Evolutionary conservation across 2,113 vertebrate species (phyloP).

Genomic region (Xyrauchen texanus): DNA sequence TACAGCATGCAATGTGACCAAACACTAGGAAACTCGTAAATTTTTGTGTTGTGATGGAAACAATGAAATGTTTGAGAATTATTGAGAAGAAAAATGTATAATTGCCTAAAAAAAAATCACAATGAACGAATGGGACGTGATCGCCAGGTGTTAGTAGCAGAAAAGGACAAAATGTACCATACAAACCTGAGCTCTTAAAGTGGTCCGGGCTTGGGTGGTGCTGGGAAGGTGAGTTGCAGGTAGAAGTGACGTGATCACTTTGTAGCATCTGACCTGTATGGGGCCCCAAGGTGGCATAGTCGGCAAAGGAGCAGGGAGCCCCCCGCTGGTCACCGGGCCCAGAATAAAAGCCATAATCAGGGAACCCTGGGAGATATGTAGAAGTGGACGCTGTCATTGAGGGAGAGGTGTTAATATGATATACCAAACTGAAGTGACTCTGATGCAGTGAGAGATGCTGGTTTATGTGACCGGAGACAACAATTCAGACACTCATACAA

Average conservation of each 20-base stretch:
- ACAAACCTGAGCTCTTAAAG: conserved; percentile 90
- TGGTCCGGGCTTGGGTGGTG: conserved; percentile 83
- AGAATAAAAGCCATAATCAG: conserved; percentile 87
- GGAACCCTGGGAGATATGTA: conserved; percentile 78
- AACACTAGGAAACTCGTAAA: no score
- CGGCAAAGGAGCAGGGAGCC: conserved; percentile 83
- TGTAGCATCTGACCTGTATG: conserved; percentile 85
- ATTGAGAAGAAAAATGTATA: no score
- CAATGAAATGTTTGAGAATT: no score
- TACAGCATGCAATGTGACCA: neutral
- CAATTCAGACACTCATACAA: neutral
- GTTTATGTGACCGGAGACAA: conserved; percentile 18
- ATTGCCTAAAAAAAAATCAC: neutral
- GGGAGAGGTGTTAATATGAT: conserved; percentile 66
- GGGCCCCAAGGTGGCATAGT: conserved; percentile 85
- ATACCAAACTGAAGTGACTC: conserved; percentile 66
- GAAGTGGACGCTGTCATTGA: conserved; percentile 74
- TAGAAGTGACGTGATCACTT: conserved; percentile 85
- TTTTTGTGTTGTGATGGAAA: no score
- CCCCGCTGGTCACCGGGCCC: conserved; percentile 83
- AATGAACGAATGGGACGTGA: neutral
- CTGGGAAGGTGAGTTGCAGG: conserved; percentile 79
- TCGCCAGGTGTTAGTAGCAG: no score
- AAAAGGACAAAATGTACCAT: conserved; percentile 60
- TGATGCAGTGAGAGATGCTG: conserved; percentile 41